Evolutionary conservation across 2,888 invertebrate genomes (phyloP), one percentile per base, ranked within the genome.

Genomic region (Dendrolimus pini): DNA sequence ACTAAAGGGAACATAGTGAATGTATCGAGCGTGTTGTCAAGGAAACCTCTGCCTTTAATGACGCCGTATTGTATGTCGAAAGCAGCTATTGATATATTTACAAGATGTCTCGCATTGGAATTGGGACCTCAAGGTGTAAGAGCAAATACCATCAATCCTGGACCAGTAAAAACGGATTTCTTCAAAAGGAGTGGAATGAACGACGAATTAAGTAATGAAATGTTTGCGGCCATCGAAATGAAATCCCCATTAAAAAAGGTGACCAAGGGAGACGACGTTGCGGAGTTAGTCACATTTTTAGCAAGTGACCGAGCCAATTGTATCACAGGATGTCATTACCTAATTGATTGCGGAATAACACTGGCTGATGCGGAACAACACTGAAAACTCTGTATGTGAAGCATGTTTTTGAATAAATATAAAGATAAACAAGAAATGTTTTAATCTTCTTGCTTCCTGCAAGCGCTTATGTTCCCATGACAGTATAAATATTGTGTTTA

Each of bases 41-140:
- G 64, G 1, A 77, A 74, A 58, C 77, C 85, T 0, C 56, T 80
- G 18, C 70, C 80, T 1, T 59, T 69, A 12, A 74, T 83, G 75
- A 71, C 74, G 30, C 74, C 83, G 0, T 87, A 88, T 62, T 83
- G 82, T 62, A 83, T 87, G 76, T 82, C 85, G 0, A 88, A 88
- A 69, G 84, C 86, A 1, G 85, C 82, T 1, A 62, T 86, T 2
- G 85, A 88, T 58, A 82, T 82, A 76, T 80, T 85, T 7, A 85
- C 84, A 1, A 85, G 84, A 65, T 85, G 85, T 59, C 65, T 73
- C 10, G 85, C 88, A n/a, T 59, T 83, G 30, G 78, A 84, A 57
- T 61, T 82, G 14, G 84, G 77, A 1, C 62, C 73, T 1, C 72
- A 74, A 58, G 84, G 85, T 42, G 80, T 88, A 2, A 72, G 87